Evolutionary conservation across 2,888 invertebrate species (phyloP), one percentile per base, ranked within the genome.

Genomic region (Bombylius major): DNA sequence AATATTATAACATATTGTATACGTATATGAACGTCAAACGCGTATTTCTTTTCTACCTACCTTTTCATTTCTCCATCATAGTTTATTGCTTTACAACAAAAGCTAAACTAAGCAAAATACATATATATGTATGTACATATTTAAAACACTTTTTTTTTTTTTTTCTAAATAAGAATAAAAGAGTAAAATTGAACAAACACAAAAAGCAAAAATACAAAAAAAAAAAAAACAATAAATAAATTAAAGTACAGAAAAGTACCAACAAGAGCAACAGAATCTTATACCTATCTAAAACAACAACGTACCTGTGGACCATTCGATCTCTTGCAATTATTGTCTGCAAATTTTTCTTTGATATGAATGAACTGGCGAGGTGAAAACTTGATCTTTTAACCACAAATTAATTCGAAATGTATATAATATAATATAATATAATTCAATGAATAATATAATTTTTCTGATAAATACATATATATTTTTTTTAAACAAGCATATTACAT

Each of bases 261-360:
- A 42, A 42, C 14, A 47, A 23, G 4, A 31, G 23, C 47, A 47
- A 31, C 47, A 47, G 13, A 8, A 46, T 46, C 45, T 14, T 7
- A 14, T 8, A 6, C 4, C 6, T 7, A 6, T 13, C 6, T 7
- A 13, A 14, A 13, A n/a, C 54, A 50, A 50, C 54, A 50, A 50
- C 54, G 50, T 54, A 46, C 50, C 46, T 55, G 47, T 50, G 55
- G 55, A 55, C 55, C 50, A 55, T 55, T 55, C 46, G 55, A 55
- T 55, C 47, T 55, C 36, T 50, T 50, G 39, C 39, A 55, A 46
- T 55, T 50, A 55, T 55, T 55, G 55, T 55, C 55, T 55, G 55
- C 55, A 55, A 55, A 50, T 50, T 50, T 55, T 51, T 47, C 14
- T 23, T 47, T 46, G 54, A 55, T 54, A 50, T 55, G 50, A 55